These are phyloP conservation scores for Phortica variegata DNA, from an alignment of 1,140 invertebrate genomes.

Conservation along the genomic window DNA sequence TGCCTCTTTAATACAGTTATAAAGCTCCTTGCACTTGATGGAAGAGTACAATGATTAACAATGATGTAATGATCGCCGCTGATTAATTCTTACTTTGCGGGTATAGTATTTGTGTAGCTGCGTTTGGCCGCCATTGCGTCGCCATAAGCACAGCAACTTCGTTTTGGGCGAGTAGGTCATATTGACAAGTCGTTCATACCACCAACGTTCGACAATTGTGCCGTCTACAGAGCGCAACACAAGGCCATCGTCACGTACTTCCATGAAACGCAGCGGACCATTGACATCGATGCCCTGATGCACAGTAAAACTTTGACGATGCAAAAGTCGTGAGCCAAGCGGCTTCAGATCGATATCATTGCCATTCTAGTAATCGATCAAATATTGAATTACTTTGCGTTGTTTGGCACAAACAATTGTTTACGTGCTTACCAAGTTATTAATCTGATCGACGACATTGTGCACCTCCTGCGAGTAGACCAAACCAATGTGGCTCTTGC, in stretches of 20 bases:
- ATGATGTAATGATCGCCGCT: too few species aligned
- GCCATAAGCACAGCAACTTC: constrained; percentile 95
- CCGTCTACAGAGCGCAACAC: constrained; percentile 81
- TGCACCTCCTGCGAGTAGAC: constrained; percentile 98
- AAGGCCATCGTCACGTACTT: constrained; percentile 97
- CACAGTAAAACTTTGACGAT: constrained; percentile 97
- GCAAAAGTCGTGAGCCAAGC: constrained; percentile 84
- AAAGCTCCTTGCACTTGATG: constrained; percentile 93
- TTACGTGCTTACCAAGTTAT: constrained; percentile 75
- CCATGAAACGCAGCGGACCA: constrained; percentile 93
- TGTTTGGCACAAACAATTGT: background rate
- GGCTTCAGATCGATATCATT: constrained; percentile 97
- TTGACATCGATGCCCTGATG: constrained; percentile 89
- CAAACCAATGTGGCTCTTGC: constrained; percentile 97
- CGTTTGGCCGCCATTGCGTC: constrained; percentile 78
- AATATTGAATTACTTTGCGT: background rate
- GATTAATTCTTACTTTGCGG: constrained; percentile 85
- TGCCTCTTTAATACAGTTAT: constrained; percentile 97
- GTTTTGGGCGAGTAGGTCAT: constrained; percentile 99
- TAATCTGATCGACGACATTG: constrained; percentile 91
- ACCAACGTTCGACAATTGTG: constrained; percentile 96
- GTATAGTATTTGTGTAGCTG: constrained; percentile 99
- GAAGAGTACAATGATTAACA: background rate
- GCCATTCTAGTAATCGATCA: constrained; percentile 72
- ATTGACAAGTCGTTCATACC: constrained; percentile 98